Conservation (phyloP, 2,888 invertebrate species). For the Teleogryllus oceanicus region DNA sequence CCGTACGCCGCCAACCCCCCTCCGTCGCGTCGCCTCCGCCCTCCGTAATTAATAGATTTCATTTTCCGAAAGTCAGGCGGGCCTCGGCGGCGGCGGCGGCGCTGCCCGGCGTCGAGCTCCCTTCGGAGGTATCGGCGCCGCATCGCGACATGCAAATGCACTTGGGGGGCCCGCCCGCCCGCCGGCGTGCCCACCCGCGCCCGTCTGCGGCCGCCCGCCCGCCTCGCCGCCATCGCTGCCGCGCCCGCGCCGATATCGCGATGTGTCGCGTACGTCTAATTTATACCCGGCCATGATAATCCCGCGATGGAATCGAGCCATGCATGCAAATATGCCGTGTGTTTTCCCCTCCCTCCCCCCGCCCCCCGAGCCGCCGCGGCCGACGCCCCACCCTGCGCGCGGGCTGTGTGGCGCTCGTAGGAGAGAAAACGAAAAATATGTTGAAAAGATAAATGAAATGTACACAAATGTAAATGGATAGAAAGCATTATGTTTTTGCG, state of each 20-base stretch:
- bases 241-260: constrained; percentile 9
- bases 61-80: not conserved
- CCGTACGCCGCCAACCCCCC: not conserved
- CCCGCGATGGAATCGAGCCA: constrained; percentile 18
- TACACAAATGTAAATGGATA: constrained; percentile 18
- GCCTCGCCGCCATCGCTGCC: not conserved
- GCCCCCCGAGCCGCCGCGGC: not conserved
- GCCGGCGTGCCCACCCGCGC: not conserved
- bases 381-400: not conserved
- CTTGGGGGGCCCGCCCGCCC: not conserved
- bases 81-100: not conserved
- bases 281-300: constrained; percentile 18
- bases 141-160: constrained; percentile 18
- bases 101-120: not conserved
- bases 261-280: constrained; percentile 18
- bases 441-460: constrained; percentile 18
- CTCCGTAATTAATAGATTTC: constrained; percentile 18
- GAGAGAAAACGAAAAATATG: not conserved
- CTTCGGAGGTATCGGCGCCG: constrained; percentile 1
- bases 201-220: not conserved
- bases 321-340: constrained; percentile 6
- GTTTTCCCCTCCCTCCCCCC: not conserved
- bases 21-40: not conserved
- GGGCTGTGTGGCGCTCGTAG: too few species aligned
- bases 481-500: constrained; percentile 18